phyloP scores from a whole-genome alignment of 2,797 vertebrate genomes.

The Argentina silus region DNA sequence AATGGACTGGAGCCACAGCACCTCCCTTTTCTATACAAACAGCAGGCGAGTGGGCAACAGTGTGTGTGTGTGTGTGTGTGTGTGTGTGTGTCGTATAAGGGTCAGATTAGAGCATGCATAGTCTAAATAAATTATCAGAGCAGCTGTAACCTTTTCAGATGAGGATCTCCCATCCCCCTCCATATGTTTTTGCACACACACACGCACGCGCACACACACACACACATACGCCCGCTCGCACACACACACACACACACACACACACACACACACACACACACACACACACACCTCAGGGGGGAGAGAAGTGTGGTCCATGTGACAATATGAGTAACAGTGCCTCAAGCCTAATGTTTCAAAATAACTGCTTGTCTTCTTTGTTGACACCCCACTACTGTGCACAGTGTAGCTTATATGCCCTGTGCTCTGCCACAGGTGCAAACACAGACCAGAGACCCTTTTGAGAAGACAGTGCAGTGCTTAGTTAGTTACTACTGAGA shows the following conservation, averaged over 20 bases:
- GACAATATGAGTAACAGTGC: not conserved
- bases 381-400: too few species aligned
- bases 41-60: not conserved
- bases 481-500: too few species aligned
- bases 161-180: conserved; percentile 17
- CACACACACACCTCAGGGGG: not conserved
- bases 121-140: conserved; percentile 66
- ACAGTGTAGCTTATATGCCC: too few species aligned
- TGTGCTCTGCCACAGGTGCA: too few species aligned
- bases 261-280: not conserved
- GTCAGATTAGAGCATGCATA: conserved; percentile 71
- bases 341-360: not conserved
- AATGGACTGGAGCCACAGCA: conserved; percentile 16
- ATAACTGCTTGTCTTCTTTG: not conserved
- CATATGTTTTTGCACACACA: too few species aligned
- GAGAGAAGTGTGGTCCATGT: not conserved
- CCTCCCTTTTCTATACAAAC: not conserved
- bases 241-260: not conserved
- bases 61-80: not conserved
- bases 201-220: not conserved
- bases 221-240: too few species aligned
- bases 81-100: not conserved
- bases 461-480: too few species aligned
- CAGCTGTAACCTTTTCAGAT: conserved; percentile 78
- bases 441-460: too few species aligned